Conservation (phyloP, 2,888 invertebrate species). For the Drosophila prolongata region DNA sequence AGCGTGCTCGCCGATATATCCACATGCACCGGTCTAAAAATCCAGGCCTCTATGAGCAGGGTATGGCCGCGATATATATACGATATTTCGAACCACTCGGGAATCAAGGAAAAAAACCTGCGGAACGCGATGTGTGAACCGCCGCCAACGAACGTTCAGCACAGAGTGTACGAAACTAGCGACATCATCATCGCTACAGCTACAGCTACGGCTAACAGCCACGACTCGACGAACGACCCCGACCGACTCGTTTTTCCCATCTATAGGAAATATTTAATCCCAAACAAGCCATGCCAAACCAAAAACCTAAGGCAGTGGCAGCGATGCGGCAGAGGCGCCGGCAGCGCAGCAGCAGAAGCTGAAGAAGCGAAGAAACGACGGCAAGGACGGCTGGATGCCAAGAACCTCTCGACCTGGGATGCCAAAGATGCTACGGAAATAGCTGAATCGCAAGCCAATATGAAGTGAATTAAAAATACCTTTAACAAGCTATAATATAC, state of each 20-base stretch:
- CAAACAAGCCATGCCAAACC: conserved; percentile 76
- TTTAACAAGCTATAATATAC: no score
- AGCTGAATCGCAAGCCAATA: background rate
- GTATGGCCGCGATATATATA: conserved; percentile 12
- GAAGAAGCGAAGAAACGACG: conserved; percentile 38
- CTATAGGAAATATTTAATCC: conserved; percentile 81
- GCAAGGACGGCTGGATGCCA: conserved; percentile 18
- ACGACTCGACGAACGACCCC: conserved; percentile 75
- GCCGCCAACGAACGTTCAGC: conserved; percentile 72
- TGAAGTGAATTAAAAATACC: no score
- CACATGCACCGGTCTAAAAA: conserved; percentile 12
- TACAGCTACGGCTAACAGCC: conserved; percentile 34
- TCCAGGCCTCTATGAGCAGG: conserved; percentile 1
- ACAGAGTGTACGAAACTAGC: conserved; percentile 75
- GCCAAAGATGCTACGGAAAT: conserved; percentile 3
- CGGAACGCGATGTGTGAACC: conserved; percentile 55
- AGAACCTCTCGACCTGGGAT: conserved; percentile 27
- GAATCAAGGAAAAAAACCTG: conserved; percentile 3
- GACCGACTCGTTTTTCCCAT: conserved; percentile 81
- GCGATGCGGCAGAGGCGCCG: conserved; percentile 10
- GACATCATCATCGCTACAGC: conserved; percentile 59
- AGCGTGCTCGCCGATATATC: conserved; percentile 22
- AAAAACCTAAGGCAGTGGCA: conserved; percentile 49
- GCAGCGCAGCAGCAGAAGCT: conserved; percentile 33
- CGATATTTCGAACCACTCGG: conserved; percentile 24